A percentile compares a stretch with the other conserved stretches of the same genome.
These are phyloP conservation scores for Agrilus cyanescens DNA, from an alignment of 2,888 invertebrate genomes.

Conservation along the genomic window DNA sequence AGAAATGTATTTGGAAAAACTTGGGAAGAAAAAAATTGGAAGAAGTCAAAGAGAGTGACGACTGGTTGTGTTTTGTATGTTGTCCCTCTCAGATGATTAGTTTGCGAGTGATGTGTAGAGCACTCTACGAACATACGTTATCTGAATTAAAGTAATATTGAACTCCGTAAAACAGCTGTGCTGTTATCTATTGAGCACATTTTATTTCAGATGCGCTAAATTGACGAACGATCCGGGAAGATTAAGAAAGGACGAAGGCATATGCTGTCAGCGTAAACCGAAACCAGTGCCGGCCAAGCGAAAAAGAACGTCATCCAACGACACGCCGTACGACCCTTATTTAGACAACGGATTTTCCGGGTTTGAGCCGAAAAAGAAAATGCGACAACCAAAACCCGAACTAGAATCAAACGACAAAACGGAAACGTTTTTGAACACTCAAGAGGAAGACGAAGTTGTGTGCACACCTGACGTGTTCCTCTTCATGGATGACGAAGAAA, in stretches of 20 bases:
- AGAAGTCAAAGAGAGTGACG: constrained; percentile 63
- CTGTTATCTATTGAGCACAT: background rate
- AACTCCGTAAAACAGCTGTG: too few relatives aligned
- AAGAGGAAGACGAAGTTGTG: constrained; percentile 41
- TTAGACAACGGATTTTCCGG: background rate
- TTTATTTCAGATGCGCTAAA: constrained; percentile 34
- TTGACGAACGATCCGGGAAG: constrained; percentile 34
- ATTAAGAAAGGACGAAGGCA: constrained; percentile 23
- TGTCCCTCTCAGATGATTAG: constrained; percentile 53
- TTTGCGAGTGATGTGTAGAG: constrained; percentile 58
- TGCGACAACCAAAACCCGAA: too few relatives aligned
- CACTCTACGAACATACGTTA: constrained; percentile 55
- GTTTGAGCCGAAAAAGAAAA: background rate
- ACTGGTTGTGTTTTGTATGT: constrained; percentile 72
- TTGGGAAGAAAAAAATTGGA: constrained; percentile 52
- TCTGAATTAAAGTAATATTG: constrained; percentile 43
- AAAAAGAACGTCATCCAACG: constrained; percentile 16
- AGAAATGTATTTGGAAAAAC: constrained; percentile 66
- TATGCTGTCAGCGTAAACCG: constrained; percentile 25
- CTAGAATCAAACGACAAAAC: too few relatives aligned
- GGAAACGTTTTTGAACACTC: constrained; percentile 4
- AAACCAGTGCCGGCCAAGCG: constrained; percentile 1
- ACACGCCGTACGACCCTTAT: background rate
- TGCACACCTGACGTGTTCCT: constrained; percentile 46
- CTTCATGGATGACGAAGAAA: constrained; percentile 15